phyloP scores from a whole-genome alignment of 2,888 invertebrate species.

The Drosophila quinaria region DNA sequence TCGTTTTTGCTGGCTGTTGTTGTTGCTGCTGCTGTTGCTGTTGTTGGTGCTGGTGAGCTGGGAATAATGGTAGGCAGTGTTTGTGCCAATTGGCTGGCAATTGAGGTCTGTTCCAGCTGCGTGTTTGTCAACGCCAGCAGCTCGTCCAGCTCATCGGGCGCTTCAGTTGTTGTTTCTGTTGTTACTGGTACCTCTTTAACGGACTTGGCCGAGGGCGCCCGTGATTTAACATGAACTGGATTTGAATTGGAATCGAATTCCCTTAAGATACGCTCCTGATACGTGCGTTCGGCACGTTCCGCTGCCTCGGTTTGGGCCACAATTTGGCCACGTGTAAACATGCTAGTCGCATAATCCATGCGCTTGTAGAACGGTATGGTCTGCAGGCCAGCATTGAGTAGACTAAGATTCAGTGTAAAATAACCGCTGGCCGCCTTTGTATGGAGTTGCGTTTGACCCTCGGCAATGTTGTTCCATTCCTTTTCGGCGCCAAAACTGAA shows the following conservation, averaged over 20 bases:
- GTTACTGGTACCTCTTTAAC: constrained; percentile 5
- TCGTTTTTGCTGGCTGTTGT: constrained; percentile 65
- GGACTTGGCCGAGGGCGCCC: constrained; percentile 47
- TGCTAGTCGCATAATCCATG: constrained; percentile 82
- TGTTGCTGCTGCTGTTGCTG: constrained; percentile 31
- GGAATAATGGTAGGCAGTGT: background rate
- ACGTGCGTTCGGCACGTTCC: constrained; percentile 77
- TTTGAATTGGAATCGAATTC: constrained; percentile 49
- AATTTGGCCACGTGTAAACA: constrained; percentile 85
- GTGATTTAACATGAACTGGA: constrained; percentile 44
- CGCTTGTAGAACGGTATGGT: constrained; percentile 86
- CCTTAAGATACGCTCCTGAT: constrained; percentile 74
- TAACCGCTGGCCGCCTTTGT: constrained; percentile 83
- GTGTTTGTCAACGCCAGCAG: constrained; percentile 75
- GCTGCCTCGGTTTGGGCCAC: constrained; percentile 79
- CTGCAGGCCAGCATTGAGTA: constrained; percentile 84
- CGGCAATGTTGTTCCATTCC: constrained; percentile 83
- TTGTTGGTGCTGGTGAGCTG: constrained; percentile 39
- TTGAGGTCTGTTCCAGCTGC: constrained; percentile 36
- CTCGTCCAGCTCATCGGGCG: constrained; percentile 83
- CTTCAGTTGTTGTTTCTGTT: background rate
- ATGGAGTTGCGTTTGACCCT: constrained; percentile 76
- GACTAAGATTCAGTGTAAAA: constrained; percentile 85
- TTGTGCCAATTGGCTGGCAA: constrained; percentile 15
- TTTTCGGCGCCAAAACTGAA: constrained; percentile 86